These are phyloP conservation scores for Melopsittacus undulatus DNA, from an alignment of 2,797 vertebrate genomes.

Conservation along the genomic window DNA sequence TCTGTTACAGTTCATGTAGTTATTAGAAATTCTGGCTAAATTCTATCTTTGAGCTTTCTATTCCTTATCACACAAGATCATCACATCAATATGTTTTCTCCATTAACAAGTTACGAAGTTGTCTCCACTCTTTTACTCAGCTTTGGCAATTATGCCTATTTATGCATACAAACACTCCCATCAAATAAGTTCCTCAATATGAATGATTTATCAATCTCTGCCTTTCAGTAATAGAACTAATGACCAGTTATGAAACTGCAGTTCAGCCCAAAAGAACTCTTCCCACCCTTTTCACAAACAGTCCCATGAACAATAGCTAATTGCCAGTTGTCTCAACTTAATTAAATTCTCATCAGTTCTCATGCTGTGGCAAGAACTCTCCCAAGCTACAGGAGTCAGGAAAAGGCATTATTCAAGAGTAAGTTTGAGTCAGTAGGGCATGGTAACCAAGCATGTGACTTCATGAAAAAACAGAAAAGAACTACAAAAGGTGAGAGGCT, in stretches of 20 bases:
- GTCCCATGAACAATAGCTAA: constrained; percentile 50
- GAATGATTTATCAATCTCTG: neutral
- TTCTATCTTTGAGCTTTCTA: neutral
- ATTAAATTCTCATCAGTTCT: constrained; percentile 47
- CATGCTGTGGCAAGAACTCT: neutral
- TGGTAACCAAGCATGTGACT: neutral
- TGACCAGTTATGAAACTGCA: constrained; percentile 59
- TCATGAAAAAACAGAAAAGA: neutral
- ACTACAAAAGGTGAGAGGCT: neutral
- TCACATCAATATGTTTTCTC: neutral
- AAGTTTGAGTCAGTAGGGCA: neutral
- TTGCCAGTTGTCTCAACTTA: constrained; percentile 26
- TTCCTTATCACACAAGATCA: neutral
- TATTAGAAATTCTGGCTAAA: neutral
- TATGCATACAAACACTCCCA: neutral
- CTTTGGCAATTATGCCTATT: neutral
- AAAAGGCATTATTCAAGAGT: neutral
- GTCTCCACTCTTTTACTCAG: neutral
- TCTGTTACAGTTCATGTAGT: neutral
- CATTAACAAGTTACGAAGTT: neutral
- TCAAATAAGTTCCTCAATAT: neutral
- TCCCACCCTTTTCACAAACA: constrained; percentile 23
- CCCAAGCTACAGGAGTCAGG: neutral
- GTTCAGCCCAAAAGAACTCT: constrained; percentile 67
- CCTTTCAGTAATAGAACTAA: constrained; percentile 1